Evolutionary conservation across 2,113 vertebrate genomes (phyloP).

Genomic region (Panthera uncia): DNA sequence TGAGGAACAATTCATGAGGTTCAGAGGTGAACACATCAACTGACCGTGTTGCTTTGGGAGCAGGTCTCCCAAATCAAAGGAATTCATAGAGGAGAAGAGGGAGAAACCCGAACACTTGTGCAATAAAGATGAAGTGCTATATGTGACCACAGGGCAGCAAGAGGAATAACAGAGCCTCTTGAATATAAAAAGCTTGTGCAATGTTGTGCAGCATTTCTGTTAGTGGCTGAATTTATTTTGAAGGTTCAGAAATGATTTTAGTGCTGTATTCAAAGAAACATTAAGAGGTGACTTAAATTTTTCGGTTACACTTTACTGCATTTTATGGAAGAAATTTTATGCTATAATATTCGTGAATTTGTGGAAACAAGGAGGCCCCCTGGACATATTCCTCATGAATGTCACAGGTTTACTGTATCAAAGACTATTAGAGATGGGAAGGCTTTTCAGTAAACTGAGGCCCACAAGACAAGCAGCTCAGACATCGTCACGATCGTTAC

Average conservation of each 20-base stretch:
- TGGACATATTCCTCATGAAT: background rate
- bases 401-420: background rate
- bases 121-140: background rate
- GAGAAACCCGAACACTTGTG: background rate
- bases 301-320: constrained; percentile 58
- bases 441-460: background rate
- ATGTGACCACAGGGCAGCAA: background rate
- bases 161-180: background rate
- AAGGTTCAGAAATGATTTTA: constrained; percentile 61
- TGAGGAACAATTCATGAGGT: background rate
- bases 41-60: background rate
- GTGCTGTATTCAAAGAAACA: constrained; percentile 50
- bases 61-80: background rate
- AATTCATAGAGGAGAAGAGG: background rate
- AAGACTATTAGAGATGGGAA: background rate
- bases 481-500: background rate
- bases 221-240: constrained; percentile 60
- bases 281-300: constrained; percentile 59
- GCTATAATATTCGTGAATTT: constrained; percentile 41
- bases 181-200: constrained; percentile 54
- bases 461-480: background rate
- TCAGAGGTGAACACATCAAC: too few species aligned
- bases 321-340: constrained; percentile 49
- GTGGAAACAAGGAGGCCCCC: background rate
- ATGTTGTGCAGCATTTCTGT: constrained; percentile 59